Conservation (phyloP, 2,113 vertebrate genomes). For the Scomber colias region DNA sequence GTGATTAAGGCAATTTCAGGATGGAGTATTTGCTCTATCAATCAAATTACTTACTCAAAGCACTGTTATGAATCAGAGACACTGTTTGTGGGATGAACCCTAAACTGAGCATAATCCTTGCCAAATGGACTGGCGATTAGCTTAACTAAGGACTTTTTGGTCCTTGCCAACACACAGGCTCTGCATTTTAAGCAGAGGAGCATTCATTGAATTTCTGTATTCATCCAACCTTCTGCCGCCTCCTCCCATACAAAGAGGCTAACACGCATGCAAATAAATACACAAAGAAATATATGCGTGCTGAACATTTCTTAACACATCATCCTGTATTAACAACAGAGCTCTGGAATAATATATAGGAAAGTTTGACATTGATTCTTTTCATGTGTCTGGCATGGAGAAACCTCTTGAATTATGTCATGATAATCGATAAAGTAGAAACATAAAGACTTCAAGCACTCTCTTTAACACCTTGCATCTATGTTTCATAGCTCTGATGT, state of each 20-base stretch:
- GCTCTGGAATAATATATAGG: slow-evolving; percentile 20
- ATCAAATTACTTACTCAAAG: slow-evolving; percentile 74
- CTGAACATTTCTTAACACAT: not conserved
- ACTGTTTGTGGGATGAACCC: slow-evolving; percentile 67
- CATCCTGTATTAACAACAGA: not conserved
- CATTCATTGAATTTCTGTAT: slow-evolving; percentile 75
- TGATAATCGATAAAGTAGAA: slow-evolving; percentile 19
- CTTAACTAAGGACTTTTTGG: slow-evolving; percentile 79
- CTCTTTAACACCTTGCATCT: not conserved
- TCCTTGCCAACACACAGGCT: slow-evolving; percentile 70
- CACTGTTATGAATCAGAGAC: slow-evolving; percentile 80
- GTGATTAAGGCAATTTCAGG: slow-evolving; percentile 72
- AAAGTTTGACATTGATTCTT: not conserved
- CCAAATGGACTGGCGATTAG: slow-evolving; percentile 82
- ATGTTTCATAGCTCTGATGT: slow-evolving; percentile 14
- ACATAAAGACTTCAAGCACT: slow-evolving; percentile 21
- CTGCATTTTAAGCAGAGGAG: slow-evolving; percentile 78
- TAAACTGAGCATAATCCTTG: slow-evolving; percentile 77
- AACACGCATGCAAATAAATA: slow-evolving; percentile 18
- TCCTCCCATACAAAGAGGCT: slow-evolving; percentile 45
- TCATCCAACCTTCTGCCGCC: slow-evolving; percentile 58
- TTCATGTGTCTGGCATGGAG: slow-evolving; percentile 1
- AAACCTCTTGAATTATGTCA: slow-evolving; percentile 2
- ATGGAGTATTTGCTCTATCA: slow-evolving; percentile 71
- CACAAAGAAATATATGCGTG: slow-evolving; percentile 27